These are phyloP conservation scores for Leptopilina clavipes DNA, from an alignment of 1,140 invertebrate genomes.

Conservation along the genomic window DNA sequence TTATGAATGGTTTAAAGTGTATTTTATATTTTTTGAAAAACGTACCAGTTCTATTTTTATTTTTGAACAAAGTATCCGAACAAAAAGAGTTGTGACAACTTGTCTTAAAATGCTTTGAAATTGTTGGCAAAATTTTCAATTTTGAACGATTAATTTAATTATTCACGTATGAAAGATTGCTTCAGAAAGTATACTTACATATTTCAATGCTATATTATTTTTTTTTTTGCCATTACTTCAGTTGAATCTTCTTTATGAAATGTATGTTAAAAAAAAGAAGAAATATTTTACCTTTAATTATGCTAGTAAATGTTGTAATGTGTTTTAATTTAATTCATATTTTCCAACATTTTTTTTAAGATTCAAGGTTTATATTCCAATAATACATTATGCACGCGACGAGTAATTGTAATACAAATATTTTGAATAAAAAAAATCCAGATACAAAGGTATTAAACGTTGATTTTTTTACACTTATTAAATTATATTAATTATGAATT, in stretches of 20 bases:
- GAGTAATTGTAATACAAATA: conserved; percentile 26
- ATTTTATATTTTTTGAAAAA: too few relatives aligned
- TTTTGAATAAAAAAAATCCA: conserved; percentile 25
- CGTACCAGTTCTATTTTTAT: too few relatives aligned
- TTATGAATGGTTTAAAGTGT: too few relatives aligned
- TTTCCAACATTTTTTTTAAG: not conserved
- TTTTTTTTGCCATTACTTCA: not conserved
- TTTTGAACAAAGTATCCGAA: too few relatives aligned
- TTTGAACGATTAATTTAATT: too few relatives aligned
- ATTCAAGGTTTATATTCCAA: conserved; percentile 1
- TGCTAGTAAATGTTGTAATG: not conserved
- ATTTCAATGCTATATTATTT: not conserved
- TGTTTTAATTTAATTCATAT: not conserved
- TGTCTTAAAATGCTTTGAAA: not conserved
- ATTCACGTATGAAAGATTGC: too few relatives aligned
- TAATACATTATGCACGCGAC: not conserved
- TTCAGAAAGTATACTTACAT: not conserved
- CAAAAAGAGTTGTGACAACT: too few relatives aligned
- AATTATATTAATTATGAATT: too few relatives aligned
- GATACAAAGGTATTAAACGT: not conserved
- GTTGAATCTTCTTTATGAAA: not conserved
- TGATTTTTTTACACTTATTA: not conserved
- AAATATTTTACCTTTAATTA: conserved; percentile 1
- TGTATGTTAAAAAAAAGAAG: not conserved
- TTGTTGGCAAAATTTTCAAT: not conserved